A percentile compares a stretch with the other conserved stretches of the same genome.
Evolutionary conservation across 64 coral and sea anemone species (phyloP).

Genomic region (Cladopsammia gracilis): DNA sequence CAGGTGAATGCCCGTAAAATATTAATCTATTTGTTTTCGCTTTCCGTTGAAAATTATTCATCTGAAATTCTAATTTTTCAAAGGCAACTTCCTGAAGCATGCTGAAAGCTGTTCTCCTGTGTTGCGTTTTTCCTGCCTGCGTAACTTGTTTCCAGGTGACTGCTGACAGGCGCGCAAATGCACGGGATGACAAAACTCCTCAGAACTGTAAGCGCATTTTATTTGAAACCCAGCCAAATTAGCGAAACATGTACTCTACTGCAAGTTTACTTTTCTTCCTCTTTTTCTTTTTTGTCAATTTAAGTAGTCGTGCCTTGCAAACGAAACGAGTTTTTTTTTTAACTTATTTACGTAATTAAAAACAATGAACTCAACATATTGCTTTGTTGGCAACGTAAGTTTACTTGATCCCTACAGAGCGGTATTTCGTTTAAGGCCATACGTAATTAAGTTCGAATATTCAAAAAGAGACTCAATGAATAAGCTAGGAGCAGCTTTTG

Average conservation of each 20-base stretch:
- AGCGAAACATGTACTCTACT: neutral
- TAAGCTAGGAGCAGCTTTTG: no score
- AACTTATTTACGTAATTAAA: neutral
- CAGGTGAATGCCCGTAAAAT: neutral
- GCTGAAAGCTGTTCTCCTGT: neutral
- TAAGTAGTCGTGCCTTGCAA: neutral
- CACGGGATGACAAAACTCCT: neutral
- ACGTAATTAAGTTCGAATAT: neutral
- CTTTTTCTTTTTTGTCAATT: neutral
- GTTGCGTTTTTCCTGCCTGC: neutral
- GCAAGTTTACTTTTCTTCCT: neutral
- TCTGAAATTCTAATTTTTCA: neutral
- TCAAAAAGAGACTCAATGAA: neutral
- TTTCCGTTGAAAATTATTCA: neutral
- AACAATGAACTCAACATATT: neutral
- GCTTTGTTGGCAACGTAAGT: neutral
- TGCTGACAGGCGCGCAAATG: neutral
- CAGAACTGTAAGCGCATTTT: neutral
- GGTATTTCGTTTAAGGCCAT: neutral
- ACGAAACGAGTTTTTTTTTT: neutral
- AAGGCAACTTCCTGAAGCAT: neutral
- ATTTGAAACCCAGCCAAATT: neutral
- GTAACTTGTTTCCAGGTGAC: neutral
- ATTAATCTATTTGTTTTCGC: neutral
- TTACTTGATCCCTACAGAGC: constrained; percentile 18